Conservation (phyloP, 2,888 invertebrate genomes). For the Ectemnius lituratus region DNA sequence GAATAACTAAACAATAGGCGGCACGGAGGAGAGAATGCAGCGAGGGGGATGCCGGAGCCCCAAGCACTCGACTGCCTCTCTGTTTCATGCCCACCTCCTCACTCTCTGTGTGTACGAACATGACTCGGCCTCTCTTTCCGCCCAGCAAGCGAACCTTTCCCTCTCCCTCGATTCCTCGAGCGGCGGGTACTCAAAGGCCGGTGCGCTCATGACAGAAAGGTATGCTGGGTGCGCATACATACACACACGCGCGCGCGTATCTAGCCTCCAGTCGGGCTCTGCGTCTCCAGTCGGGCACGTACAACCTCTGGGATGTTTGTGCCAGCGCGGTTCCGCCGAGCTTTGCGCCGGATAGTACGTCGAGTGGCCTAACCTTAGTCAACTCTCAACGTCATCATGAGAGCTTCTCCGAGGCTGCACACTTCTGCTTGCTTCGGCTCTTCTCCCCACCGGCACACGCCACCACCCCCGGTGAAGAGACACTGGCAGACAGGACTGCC, state of each 20-base stretch:
- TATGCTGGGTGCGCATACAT: not conserved
- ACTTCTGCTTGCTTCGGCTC: slow-evolving; percentile 51
- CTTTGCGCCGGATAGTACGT: slow-evolving; percentile 43
- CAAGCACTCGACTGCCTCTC: slow-evolving; percentile 41
- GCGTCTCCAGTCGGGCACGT: slow-evolving; percentile 5
- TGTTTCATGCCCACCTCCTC: slow-evolving; percentile 30
- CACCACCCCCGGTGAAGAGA: slow-evolving; percentile 47
- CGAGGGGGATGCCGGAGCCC: slow-evolving; percentile 10
- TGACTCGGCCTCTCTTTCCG: slow-evolving; percentile 10
- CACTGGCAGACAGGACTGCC: slow-evolving; percentile 34
- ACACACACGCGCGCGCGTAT: not conserved
- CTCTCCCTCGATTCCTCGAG: not conserved
- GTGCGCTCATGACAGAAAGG: not conserved
- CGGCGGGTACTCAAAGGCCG: not conserved
- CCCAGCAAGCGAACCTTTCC: not conserved
- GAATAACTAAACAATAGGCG: slow-evolving; percentile 72
- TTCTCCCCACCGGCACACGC: not conserved
- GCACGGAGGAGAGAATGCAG: slow-evolving; percentile 25
- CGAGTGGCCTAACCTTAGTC: slow-evolving; percentile 67
- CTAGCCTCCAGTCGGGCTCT: not conserved
- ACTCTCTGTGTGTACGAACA: not conserved
- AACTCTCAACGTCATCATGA: slow-evolving; percentile 66
- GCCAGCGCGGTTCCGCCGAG: slow-evolving; percentile 35
- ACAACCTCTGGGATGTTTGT: slow-evolving; percentile 41
- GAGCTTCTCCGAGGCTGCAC: slow-evolving; percentile 55